Evolutionary conservation across 2,888 invertebrate species (phyloP), one percentile per base, ranked within the genome.

Genomic region (Steinernema scapterisci): DNA sequence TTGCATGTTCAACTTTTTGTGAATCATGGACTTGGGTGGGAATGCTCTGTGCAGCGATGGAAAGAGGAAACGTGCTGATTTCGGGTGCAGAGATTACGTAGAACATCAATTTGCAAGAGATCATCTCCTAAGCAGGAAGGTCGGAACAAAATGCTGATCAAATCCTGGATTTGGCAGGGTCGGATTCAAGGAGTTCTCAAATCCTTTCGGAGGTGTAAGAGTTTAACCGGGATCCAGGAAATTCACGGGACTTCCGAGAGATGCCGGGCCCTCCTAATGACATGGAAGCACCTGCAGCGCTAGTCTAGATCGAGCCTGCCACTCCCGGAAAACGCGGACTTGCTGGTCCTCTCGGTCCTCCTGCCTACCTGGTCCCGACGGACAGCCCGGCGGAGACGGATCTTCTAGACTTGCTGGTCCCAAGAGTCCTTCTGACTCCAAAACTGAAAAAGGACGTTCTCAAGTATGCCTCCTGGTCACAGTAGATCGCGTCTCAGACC

Each of bases 371-470:
- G 77, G 77, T 16, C 73, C 73, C 13, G 73, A 73, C 25, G 77
- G 77, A 21, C 72, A 73, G 27, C 75, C 75, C 43, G 77, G 74
- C 25, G 25, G 46, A 5, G 75, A 75, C 38, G 74, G 74, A 25
- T 44, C 74, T 23, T 74, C 74, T 19, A 74, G 74, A 1, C 16
- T 45, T 23, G 75, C 74, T 27, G 74, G 74, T 31, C 74, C 44
- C 45, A 43, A 74, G 31, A 74, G 74, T 16, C 72, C 72, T 16
- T 25, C 72, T 23, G 75, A 75, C 31, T 48, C 43, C 48, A 56
- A 75, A 75, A 75, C 75, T 71, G 54, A 77, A 44, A 77, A 77
- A 51, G 77, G 77, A n/a, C n/a, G n/a, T n/a, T n/a, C n/a, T n/a
- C n/a, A n/a, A n/a, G n/a, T n/a, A n/a, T n/a, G n/a, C n/a, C n/a